Evolutionary conservation across 2,113 vertebrate genomes (phyloP), one percentile per base, ranked within the genome.

Genomic region (Jaculus jaculus): DNA sequence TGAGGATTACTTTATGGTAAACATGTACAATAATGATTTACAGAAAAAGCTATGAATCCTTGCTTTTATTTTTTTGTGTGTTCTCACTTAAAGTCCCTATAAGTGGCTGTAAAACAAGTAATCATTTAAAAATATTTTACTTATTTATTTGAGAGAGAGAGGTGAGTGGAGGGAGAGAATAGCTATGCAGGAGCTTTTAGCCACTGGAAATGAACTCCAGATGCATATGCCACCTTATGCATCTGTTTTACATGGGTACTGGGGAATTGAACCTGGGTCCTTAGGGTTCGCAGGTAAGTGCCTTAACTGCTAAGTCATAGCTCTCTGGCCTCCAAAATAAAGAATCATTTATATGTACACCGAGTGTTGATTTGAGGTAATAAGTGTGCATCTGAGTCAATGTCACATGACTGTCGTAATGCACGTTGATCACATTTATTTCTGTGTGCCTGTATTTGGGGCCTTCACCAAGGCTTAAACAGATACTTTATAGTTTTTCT

Each of bases 41-140:
- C 7, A 63, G 65, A 65, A 69, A 73, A 78, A 82, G 71, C 54
- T 24, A 30, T 30, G 12, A 30, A 28, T 10, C 63, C 2, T 92
- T 94, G 63, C 2, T 92, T 94, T 39, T 58, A 30, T 73, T 91
- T 96, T 96, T 92, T 24, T 32, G 5, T 26, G 37, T 71, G 1
- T 93, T 58, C 20, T 86, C 42, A 47, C 34, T 34, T 73, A 28
- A 26, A 84, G 30, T 15, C 4, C 71, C 16, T 32, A 26, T 80
- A 39, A 72, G 10, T 34, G 85, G 26, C 30, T 75, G 15, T 75
- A 72, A 73, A 72, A 15, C 17, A 66, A 47, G 26, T 34, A 23
- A 47, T 47, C 42, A 6, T 47, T 47, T 6, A 47, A 47, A 47
- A 47, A 47, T 47, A 47, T 47, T 47, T 47, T 47, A 47, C 8